These are phyloP conservation scores for Branchinecta lynchi DNA, from an alignment of 1,140 invertebrate genomes.

Conservation along the genomic window DNA sequence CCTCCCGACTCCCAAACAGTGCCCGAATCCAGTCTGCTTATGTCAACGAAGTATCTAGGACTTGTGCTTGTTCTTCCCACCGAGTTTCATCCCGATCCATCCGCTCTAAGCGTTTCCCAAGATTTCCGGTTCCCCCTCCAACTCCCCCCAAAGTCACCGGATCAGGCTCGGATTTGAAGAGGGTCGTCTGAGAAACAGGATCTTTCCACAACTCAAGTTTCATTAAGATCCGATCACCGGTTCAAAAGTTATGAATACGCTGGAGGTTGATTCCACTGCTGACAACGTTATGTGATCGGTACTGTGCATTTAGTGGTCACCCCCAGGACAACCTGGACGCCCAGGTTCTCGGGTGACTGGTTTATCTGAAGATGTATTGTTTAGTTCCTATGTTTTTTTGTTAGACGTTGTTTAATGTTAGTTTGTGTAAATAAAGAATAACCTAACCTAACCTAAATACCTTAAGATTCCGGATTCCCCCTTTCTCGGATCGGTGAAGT, in stretches of 20 bases:
- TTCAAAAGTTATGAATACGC: slow-evolving; percentile 1
- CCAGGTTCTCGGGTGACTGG: too few species aligned
- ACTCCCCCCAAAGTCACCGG: background rate
- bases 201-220: background rate
- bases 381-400: too few species aligned
- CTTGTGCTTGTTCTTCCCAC: background rate
- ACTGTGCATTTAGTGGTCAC: too few species aligned
- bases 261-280: too few species aligned
- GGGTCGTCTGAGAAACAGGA: background rate
- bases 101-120: background rate
- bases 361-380: too few species aligned
- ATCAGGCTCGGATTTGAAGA: background rate
- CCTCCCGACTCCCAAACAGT: background rate
- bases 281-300: too few species aligned
- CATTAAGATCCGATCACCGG: slow-evolving; percentile 1
- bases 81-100: background rate
- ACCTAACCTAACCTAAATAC: too few species aligned
- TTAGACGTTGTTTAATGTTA: too few species aligned
- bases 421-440: too few species aligned
- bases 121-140: slow-evolving; percentile 4
- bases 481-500: too few species aligned
- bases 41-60: background rate
- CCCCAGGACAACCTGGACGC: too few species aligned
- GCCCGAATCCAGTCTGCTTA: background rate
- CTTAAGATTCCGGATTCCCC: too few species aligned